Evolutionary conservation across 2,888 invertebrate genomes (phyloP).

Genomic region (Proisotoma minuta): DNA sequence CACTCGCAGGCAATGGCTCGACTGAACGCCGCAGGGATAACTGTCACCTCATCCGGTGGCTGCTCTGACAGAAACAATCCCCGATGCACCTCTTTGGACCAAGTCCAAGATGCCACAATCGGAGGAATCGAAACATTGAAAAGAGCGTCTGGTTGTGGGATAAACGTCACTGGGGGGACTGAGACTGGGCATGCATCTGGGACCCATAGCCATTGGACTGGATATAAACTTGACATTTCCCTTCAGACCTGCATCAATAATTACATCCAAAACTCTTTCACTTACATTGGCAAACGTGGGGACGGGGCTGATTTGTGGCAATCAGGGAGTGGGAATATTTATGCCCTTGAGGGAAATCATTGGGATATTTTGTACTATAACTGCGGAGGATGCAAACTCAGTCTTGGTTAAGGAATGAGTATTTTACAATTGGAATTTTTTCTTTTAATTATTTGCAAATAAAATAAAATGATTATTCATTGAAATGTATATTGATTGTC

Average conservation of each 20-base stretch:
- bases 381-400: no score
- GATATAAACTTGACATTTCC: slow-evolving; percentile 41
- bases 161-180: slow-evolving; percentile 45
- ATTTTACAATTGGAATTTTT: no score
- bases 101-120: slow-evolving; percentile 33
- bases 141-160: slow-evolving; percentile 33
- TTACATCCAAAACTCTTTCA: slow-evolving; percentile 29
- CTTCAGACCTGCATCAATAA: slow-evolving; percentile 35
- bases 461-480: no score
- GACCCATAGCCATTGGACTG: slow-evolving; percentile 41
- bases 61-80: slow-evolving; percentile 38
- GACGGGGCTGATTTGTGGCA: slow-evolving; percentile 33
- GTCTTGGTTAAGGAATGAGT: no score
- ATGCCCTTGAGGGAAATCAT: slow-evolving; percentile 42
- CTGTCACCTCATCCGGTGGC: slow-evolving; percentile 35
- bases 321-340: slow-evolving; percentile 40
- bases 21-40: slow-evolving; percentile 1
- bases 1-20: background rate
- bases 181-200: slow-evolving; percentile 40
- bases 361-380: slow-evolving; percentile 45
- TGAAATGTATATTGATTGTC: no score
- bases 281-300: slow-evolving; percentile 34
- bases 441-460: no score
- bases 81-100: slow-evolving; percentile 38
- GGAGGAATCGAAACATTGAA: slow-evolving; percentile 28